Evolutionary conservation across 2,888 invertebrate genomes (phyloP).

Genomic region (Ochlodes sylvanus): DNA sequence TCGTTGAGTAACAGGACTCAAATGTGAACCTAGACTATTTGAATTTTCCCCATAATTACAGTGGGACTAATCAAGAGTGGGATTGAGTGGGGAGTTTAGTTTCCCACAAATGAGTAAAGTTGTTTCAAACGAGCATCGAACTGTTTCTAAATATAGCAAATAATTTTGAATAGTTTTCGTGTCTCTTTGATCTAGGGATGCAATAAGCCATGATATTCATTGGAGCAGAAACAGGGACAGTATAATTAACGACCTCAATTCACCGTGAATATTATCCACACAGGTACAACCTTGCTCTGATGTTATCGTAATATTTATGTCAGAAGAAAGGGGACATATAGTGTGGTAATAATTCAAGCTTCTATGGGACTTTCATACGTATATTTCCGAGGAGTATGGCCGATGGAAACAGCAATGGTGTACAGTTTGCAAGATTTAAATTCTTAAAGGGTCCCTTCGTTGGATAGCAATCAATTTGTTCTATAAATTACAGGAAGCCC

Average conservation of each 20-base stretch:
- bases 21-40: too few species aligned
- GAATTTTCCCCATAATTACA: too few species aligned
- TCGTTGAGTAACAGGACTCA: too few species aligned
- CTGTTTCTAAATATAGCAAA: conserved; percentile 9
- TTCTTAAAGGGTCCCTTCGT: too few species aligned
- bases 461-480: too few species aligned
- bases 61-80: too few species aligned
- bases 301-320: conserved; percentile 31
- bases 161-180: conserved; percentile 17
- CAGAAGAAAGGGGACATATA: conserved; percentile 11
- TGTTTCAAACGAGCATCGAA: not conserved
- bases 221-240: conserved; percentile 23
- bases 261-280: conserved; percentile 19
- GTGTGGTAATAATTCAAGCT: conserved; percentile 1
- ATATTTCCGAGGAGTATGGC: not conserved
- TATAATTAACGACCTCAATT: conserved; percentile 30
- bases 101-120: not conserved
- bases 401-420: not conserved
- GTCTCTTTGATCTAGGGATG: conserved; percentile 22
- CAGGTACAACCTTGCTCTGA: conserved; percentile 30
- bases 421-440: too few species aligned
- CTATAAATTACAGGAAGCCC: too few species aligned
- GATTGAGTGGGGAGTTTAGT: too few species aligned
- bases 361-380: not conserved
- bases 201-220: conserved; percentile 32